These are phyloP conservation scores for Eueides isabella DNA, from an alignment of 1,140 invertebrate species.

Conservation along the genomic window DNA sequence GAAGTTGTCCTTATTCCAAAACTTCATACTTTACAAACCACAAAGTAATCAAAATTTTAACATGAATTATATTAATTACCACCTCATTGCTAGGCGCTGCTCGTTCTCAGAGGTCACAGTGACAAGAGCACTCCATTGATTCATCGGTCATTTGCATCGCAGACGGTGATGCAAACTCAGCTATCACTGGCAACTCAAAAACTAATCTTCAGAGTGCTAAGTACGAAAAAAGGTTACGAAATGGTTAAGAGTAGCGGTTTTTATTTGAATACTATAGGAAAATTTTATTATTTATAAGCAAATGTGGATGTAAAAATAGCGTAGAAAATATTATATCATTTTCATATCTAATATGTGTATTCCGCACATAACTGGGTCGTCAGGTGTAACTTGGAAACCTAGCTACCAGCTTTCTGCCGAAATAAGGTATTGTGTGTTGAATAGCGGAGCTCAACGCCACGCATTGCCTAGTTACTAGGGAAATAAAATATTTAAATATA, in stretches of 20 bases:
- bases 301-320: background rate
- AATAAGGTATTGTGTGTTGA: too few species aligned
- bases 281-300: background rate
- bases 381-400: too few species aligned
- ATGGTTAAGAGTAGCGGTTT: constrained; percentile 21
- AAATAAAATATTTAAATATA: too few species aligned
- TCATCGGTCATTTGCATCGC: constrained; percentile 60
- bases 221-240: constrained; percentile 32
- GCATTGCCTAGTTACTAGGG: too few species aligned
- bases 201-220: constrained; percentile 61
- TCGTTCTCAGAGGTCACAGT: background rate
- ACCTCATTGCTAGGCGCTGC: constrained; percentile 34
- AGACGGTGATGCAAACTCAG: constrained; percentile 57
- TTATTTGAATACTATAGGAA: background rate
- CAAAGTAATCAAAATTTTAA: constrained; percentile 12
- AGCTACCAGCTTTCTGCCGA: too few species aligned
- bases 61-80: constrained; percentile 17
- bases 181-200: constrained; percentile 54
- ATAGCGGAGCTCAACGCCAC: too few species aligned
- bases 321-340: too few species aligned
- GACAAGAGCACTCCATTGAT: constrained; percentile 48
- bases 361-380: too few species aligned
- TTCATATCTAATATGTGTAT: too few species aligned
- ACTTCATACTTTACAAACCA: too few species aligned
- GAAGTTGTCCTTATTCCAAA: too few species aligned